Evolutionary conservation across 2,113 vertebrate genomes (phyloP), one percentile per base, ranked within the genome.

Genomic region (Varanus komodoensis): DNA sequence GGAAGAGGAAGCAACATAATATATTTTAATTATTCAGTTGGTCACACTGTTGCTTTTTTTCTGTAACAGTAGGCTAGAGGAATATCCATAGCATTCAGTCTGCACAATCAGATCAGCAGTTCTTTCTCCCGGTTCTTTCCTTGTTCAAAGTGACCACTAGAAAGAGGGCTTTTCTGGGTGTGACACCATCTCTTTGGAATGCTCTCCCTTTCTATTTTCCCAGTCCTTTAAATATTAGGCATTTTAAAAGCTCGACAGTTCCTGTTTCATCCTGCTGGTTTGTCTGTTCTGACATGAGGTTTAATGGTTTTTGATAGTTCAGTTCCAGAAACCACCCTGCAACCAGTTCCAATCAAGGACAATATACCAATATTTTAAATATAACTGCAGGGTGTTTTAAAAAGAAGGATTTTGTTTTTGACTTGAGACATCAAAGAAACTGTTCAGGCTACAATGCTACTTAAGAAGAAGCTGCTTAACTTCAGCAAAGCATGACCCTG

Each of bases 391-490:
- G 15, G 3, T 74, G 6, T 54, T 54, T 54, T 54, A 67, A 3
- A 11, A n/a, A 17, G 14, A 1, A 25, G 11, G 75, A 8, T 23
- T 8, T 48, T 44, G 3, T 25, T 27, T 29, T 23, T 69, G 27
- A 29, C 17, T 73, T 87, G 64, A 32, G 48, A 80, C 9, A 17
- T 50, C 78, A 88, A 88, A n/a, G 14, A 71, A 88, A 73, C 25
- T 57, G 1, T 86, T 50, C 38, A 21, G 34, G n/a, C 52, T 25
- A 23, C 25, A 27, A 73, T 57, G 89, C 54, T 94, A 93, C 69
- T 84, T 38, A 73, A 68, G n/a, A 4, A 79, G 82, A 23, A 44
- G 73, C 61, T 89, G 21, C 50, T 67, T 84, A 90, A 67, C 64
- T 0, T 83, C 15, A 84, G 61, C 27, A 23, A 6, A 82, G 84